Percentiles rank a stretch among this genome's conserved stretches.
Conservation (phyloP, 1,140 invertebrate genomes). For the honey bee (Apis mellifera) region DNA sequence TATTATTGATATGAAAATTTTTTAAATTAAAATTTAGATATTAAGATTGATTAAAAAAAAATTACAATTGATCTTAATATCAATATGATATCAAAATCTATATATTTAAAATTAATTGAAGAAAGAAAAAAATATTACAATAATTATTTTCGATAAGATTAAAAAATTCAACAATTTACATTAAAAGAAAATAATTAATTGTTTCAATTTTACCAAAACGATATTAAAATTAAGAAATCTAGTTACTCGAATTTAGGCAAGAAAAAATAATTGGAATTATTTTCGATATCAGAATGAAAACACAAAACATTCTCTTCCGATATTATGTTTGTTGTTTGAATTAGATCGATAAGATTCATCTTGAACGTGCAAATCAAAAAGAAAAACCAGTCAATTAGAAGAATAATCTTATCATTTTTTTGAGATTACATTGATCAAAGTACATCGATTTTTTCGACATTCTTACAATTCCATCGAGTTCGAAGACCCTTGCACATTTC, state of each 20-base stretch:
- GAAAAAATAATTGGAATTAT: neutral
- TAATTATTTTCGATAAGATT: no score
- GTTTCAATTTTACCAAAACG: no score
- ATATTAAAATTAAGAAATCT: neutral
- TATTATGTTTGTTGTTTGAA: neutral
- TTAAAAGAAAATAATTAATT: neutral
- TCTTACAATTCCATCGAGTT: constrained; percentile 44
- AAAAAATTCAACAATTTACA: no score
- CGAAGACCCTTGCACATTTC: constrained; percentile 42
- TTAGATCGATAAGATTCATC: neutral
- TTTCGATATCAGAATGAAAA: neutral
- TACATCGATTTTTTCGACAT: constrained; percentile 25
- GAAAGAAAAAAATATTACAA: no score
- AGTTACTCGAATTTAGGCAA: neutral
- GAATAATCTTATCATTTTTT: constrained; percentile 3
- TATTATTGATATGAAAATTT: no score
- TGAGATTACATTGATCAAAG: constrained; percentile 18
- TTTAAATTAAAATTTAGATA: no score
- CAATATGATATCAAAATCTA: no score
- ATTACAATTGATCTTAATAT: no score
- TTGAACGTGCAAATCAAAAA: neutral
- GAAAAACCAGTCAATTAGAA: neutral
- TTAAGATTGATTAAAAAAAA: no score
- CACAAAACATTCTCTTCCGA: neutral
- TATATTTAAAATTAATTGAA: no score